Evolutionary conservation across 2,797 vertebrate genomes (phyloP).

Genomic region (Onychomys torridus): DNA sequence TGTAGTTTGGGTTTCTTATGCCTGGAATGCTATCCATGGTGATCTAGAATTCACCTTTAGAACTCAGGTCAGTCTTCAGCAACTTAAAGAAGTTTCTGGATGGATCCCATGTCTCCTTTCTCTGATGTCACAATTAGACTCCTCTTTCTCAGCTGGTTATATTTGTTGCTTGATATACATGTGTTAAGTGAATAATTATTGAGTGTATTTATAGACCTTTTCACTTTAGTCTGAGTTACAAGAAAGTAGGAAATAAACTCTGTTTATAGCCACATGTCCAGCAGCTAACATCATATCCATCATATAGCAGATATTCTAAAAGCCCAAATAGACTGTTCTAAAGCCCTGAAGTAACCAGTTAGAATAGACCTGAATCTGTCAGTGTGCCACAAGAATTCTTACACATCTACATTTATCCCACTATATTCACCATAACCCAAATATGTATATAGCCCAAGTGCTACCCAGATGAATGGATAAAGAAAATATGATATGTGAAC

Average conservation of each 20-base stretch:
- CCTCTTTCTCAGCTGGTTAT: not conserved
- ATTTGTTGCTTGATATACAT: not conserved
- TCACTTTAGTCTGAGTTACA: not conserved
- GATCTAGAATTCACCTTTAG: not conserved
- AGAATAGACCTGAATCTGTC: not conserved
- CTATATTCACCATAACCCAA: not conserved
- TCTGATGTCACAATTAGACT: not conserved
- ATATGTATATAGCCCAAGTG: not conserved
- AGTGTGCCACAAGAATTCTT: not conserved
- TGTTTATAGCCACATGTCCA: not conserved
- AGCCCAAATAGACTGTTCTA: not conserved
- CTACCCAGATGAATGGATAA: not conserved
- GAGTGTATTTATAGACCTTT: not conserved
- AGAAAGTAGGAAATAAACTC: slow-evolving; percentile 12
- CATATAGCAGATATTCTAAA: not conserved
- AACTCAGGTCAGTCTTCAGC: not conserved
- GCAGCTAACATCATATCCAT: not conserved
- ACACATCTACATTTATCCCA: not conserved
- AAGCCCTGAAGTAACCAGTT: not conserved
- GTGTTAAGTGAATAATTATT: not conserved
- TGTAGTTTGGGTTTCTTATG: not conserved
- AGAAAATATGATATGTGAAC: not conserved
- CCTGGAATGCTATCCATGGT: not conserved
- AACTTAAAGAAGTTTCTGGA: not conserved
- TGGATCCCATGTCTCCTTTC: not conserved